Conservation (phyloP, 2,113 vertebrate species). For the Hypanus sabinus region DNA sequence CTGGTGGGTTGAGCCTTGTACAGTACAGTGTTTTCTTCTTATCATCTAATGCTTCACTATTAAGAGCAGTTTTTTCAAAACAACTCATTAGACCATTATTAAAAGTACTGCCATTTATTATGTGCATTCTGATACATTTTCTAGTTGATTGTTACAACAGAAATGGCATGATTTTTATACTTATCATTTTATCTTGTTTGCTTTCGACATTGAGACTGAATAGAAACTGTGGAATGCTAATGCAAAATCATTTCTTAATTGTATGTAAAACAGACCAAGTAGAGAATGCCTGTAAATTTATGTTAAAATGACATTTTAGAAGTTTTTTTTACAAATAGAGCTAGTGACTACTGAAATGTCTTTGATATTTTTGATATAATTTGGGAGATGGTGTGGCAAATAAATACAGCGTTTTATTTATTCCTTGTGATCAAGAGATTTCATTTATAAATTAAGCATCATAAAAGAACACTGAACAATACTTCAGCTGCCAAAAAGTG, state of each 20-base stretch:
- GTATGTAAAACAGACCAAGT: slow-evolving; percentile 35
- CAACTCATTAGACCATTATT: not conserved
- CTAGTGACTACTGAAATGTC: slow-evolving; percentile 34
- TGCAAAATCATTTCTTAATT: slow-evolving; percentile 33
- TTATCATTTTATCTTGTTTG: not conserved
- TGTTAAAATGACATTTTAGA: slow-evolving; percentile 37
- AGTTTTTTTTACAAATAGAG: slow-evolving; percentile 24
- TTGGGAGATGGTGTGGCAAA: slow-evolving; percentile 36
- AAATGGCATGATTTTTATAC: slow-evolving; percentile 32
- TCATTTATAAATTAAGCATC: not conserved
- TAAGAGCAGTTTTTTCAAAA: slow-evolving; percentile 16
- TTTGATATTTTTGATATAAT: slow-evolving; percentile 38
- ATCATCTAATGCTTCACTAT: slow-evolving; percentile 29
- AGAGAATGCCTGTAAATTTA: slow-evolving; percentile 32
- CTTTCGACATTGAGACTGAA: not conserved
- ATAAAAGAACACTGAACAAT: not conserved
- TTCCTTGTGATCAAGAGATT: not conserved
- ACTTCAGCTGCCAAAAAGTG: not conserved
- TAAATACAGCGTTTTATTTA: slow-evolving; percentile 37
- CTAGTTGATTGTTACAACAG: slow-evolving; percentile 14
- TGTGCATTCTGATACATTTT: slow-evolving; percentile 34
- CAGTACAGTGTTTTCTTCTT: slow-evolving; percentile 24
- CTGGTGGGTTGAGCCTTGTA: slow-evolving; percentile 1
- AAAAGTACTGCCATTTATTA: slow-evolving; percentile 30
- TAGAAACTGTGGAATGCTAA: not conserved